Conservation (phyloP, 2,888 invertebrate species). For the Microplitis manilae region DNA sequence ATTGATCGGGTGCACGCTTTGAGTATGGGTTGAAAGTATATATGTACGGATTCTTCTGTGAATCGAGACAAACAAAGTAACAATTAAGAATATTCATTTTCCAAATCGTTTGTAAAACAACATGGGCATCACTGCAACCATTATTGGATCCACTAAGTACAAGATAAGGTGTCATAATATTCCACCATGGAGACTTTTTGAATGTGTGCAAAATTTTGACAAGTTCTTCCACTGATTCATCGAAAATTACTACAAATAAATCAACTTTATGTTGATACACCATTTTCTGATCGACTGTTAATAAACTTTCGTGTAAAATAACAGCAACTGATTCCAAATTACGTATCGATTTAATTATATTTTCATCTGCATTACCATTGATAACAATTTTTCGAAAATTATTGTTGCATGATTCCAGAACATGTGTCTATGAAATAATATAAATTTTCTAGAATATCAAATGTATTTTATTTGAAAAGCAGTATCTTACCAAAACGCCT, state of each 20-base stretch:
- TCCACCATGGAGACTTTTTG: conserved; percentile 13
- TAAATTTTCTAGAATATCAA: no score
- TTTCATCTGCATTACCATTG: no score
- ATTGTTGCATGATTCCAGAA: no score
- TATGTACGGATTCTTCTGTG: not conserved
- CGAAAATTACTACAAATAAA: not conserved
- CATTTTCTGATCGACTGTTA: no score
- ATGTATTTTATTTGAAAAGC: no score
- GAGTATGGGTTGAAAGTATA: conserved; percentile 24
- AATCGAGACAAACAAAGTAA: conserved; percentile 10
- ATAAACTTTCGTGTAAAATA: no score
- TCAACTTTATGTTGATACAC: no score
- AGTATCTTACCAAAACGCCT: not conserved
- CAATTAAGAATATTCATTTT: not conserved
- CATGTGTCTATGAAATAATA: no score
- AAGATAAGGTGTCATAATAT: not conserved
- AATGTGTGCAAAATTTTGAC: not conserved
- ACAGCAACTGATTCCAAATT: no score
- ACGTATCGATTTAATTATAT: no score
- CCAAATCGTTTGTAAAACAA: not conserved
- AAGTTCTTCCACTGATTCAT: not conserved
- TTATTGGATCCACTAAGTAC: conserved; percentile 9
- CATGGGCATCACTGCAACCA: not conserved
- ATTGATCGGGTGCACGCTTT: conserved; percentile 7
- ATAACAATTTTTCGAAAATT: no score